These are phyloP conservation scores for Brachionus sp. DNA, from an alignment of 1,140 invertebrate genomes.

Conservation along the genomic window DNA sequence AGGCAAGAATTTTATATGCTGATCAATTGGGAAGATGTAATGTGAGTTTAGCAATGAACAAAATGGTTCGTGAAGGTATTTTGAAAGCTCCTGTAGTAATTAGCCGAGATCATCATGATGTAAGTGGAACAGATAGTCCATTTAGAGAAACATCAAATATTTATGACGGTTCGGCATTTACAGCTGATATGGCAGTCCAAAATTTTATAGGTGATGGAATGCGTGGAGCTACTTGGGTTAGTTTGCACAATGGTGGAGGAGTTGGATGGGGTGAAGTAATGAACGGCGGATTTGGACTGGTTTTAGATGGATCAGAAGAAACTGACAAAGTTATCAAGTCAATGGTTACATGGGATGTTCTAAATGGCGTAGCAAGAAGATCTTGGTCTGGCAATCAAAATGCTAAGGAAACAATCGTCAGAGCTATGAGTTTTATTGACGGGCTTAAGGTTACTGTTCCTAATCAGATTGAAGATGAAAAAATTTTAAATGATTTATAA, in stretches of 20 bases:
- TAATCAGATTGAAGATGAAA: slow-evolving; percentile 50
- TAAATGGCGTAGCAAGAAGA: slow-evolving; percentile 65
- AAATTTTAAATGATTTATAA: slow-evolving; percentile 18
- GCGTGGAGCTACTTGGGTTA: slow-evolving; percentile 69
- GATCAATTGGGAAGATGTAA: slow-evolving; percentile 62
- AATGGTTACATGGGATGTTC: slow-evolving; percentile 69
- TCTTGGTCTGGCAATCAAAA: slow-evolving; percentile 62
- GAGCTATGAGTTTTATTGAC: slow-evolving; percentile 61
- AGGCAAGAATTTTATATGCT: slow-evolving; percentile 68
- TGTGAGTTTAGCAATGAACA: slow-evolving; percentile 51
- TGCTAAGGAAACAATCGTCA: slow-evolving; percentile 61
- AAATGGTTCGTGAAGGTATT: slow-evolving; percentile 14
- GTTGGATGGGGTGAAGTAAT: slow-evolving; percentile 71
- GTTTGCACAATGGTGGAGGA: slow-evolving; percentile 69
- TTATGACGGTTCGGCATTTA: slow-evolving; percentile 67
- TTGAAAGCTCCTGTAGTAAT: slow-evolving; percentile 65
- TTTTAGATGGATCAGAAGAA: slow-evolving; percentile 66
- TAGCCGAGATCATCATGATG: slow-evolving; percentile 70
- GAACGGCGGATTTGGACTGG: slow-evolving; percentile 69
- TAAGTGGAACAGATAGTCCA: slow-evolving; percentile 69
- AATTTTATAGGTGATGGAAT: slow-evolving; percentile 69
- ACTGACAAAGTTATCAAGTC: slow-evolving; percentile 60
- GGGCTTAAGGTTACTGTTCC: slow-evolving; percentile 63
- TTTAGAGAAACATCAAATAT: slow-evolving; percentile 70
- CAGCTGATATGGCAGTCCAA: slow-evolving; percentile 70